Conservation (phyloP, 2,113 vertebrate genomes). For the Tyto alba region DNA sequence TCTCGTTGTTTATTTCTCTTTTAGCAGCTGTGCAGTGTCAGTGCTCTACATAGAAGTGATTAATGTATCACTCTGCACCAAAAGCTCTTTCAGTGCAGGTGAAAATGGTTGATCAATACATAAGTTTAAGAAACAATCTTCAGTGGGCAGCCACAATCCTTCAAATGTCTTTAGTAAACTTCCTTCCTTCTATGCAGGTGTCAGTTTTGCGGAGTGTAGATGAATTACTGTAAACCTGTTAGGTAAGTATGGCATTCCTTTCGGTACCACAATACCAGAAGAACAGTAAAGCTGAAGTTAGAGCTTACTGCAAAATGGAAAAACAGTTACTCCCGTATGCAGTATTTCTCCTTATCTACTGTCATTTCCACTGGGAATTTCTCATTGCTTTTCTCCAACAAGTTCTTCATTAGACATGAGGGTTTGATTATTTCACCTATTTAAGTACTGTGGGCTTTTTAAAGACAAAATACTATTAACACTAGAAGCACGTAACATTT, state of each 20-base stretch:
- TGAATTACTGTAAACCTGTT: background rate
- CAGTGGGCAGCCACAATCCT: background rate
- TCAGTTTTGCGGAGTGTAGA: background rate
- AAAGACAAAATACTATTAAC: background rate
- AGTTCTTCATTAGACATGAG: background rate
- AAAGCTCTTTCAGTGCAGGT: background rate
- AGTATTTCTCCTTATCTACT: background rate
- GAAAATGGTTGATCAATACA: background rate
- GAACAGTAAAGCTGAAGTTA: background rate
- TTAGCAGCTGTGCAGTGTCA: background rate
- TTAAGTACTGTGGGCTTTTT: background rate
- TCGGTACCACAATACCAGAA: background rate
- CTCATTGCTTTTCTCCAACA: background rate
- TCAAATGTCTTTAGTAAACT: background rate
- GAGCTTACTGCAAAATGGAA: background rate
- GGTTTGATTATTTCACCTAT: background rate
- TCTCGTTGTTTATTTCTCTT: background rate
- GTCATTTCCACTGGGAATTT: background rate
- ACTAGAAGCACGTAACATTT: background rate
- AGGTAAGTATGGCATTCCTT: background rate
- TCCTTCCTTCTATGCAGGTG: background rate
- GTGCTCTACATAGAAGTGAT: background rate
- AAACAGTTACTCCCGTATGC: background rate
- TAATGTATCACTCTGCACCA: background rate
- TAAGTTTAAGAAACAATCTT: background rate